Base-by-base conservation (phyloP, 1,140 invertebrate genomes). In the Hycleus cichorii region DNA sequence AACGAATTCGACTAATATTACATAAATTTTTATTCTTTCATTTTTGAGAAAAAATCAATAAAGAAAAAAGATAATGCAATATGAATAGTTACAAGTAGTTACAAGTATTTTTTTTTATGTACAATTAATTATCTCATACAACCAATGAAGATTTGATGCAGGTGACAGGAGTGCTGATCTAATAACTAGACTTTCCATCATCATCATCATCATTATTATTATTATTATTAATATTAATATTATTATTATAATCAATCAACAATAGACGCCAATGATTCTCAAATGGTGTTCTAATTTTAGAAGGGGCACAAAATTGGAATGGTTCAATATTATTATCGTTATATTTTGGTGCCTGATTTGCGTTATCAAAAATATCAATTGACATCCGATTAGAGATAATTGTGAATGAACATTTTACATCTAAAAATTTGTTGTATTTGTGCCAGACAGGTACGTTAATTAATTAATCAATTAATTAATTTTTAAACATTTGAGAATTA, bases 21-120 rank as follows among this genome's bases (percentile, higher is more conserved):
- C 51, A 53, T 45, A 53, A 53, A 53, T 53, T 53, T 53, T 53
- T 53, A 46, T 32, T 32, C 32, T 25, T 53, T 46, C 45, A 53
- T 25, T 46, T 46, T 53, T 53, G 51, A 53, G 46, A 53, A 53
- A 53, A 39, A 53, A 53, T 53, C 42, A 53, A 46, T 32, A 53
- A 53, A 53, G 32, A 53, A 42, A 53, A 53, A 60, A 49, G 60
- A 65, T 56, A 63, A 65, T 63, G 64, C 60, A 65, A 63, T 65
- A 63, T 65, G 60, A 65, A 65, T 62, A 65, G 60, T 65, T 65
- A 65, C 64, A 65, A 60, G 60, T 65, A 62, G 32, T 32, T 32
- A 32, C 32, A 32, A 32, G 32, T 32, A 32, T 32, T 32, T 32
- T n/a, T 32, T 32, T 32, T 57, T 65, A 65, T 65, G 55, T 65